A percentile compares a stretch with the other conserved stretches of the same genome.
Conservation (phyloP, 2,113 vertebrate genomes). For the Hydrolagus affinis region DNA sequence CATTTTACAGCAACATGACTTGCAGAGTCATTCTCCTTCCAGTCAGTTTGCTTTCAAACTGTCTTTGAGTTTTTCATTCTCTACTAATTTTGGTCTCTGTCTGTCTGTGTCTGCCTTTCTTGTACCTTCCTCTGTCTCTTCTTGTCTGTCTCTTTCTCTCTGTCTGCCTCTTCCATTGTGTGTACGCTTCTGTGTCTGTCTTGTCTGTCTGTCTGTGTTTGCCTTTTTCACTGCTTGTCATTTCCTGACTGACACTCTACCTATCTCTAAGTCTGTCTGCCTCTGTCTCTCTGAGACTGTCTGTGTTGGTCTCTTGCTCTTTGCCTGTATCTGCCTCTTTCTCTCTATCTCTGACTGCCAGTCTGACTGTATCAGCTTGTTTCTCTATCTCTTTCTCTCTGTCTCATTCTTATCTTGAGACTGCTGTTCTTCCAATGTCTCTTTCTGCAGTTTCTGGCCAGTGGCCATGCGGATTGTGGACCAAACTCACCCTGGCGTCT, state of each 20-base stretch:
- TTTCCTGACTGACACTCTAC: too few species aligned
- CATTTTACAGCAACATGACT: neutral
- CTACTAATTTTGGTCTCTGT: neutral
- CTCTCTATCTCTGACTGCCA: neutral
- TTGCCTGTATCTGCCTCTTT: neutral
- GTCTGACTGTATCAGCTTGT: neutral
- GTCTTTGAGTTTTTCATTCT: neutral
- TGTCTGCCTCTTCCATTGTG: neutral
- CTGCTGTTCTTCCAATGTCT: neutral
- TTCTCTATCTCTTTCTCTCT: neutral
- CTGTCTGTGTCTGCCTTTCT: neutral
- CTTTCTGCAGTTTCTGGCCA: slow-evolving; percentile 6
- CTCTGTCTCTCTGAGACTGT: neutral
- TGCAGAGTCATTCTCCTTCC: neutral
- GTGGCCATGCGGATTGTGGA: slow-evolving; percentile 10
- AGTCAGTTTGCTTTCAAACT: neutral
- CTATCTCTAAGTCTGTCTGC: too few species aligned
- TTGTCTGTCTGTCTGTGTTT: too few species aligned
- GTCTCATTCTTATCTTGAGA: neutral
- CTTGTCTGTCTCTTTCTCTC: neutral
- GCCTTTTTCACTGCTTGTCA: too few species aligned
- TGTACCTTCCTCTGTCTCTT: too few species aligned
- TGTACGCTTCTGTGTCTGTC: neutral
- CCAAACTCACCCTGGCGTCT: neutral
- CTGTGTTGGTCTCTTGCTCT: neutral